Evolutionary conservation across 2,797 vertebrate species (phyloP), one percentile per base, ranked within the genome.

Genomic region (Dryobates pubescens): DNA sequence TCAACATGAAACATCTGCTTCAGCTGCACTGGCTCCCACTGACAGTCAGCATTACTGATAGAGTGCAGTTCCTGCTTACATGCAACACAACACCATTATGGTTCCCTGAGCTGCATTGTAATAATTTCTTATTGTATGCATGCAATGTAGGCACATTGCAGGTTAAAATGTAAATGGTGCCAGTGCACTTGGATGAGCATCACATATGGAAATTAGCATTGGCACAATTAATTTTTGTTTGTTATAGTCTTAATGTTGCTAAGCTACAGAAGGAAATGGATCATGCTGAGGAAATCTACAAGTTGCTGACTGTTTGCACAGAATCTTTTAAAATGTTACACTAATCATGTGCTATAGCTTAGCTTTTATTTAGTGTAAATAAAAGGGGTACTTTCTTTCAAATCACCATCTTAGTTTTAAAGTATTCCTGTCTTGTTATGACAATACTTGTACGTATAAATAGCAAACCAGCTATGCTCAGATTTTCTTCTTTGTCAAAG

Each of bases 1-100:
- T 98, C 97, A 96, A 78, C 93, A 64, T 49, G 93, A 96, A 98
- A 98, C 97, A 97, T 97, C 97, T 97, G 97, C 95, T 97, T 92
- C 77, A 88, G 96, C 95, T 86, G 91, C 78, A 85, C 36, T 83
- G 58, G 94, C 92, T 97, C 90, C 85, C 95, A 73, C 76, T 85
- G 96, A 73, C 94, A 96, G 93, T 27, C 61, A 82, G 67, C 95
- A 38, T 86, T 82, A 93, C 59, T 19, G 69, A 80, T 95, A 81
- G 9, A 7, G 85, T 62, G 82, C 61, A 82, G 94, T 93, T 82
- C 30, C 96, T 85, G 16, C 94, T 95, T 88, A 23, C 72, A 6
- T 43, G 83, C 89, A 30, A 6, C 92, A 92, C 92, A 73, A 34
- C 84, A 72, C 2, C 75, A n/a, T 32, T 45, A 4, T 6, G 3